Evolutionary conservation across 2,113 vertebrate genomes (phyloP), one percentile per base, ranked within the genome.

Genomic region (Cettia cetti): DNA sequence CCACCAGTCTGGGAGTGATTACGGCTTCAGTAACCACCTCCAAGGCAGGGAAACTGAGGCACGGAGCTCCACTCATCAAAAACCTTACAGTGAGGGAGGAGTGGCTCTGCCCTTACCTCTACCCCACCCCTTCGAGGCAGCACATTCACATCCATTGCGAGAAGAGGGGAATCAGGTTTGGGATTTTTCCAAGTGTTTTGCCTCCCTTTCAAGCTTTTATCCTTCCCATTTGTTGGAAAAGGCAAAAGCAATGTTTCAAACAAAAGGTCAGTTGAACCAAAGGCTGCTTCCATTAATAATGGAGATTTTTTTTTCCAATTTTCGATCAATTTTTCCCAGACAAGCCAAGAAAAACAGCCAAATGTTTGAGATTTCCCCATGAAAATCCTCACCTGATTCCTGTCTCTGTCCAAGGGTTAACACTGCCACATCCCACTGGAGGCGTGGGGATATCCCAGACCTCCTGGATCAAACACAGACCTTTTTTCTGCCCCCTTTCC

Each of bases 41-140:
- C 33, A 9, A 44, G 44, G 57, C 15, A 33, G 56, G 82, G 82
- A 82, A 92, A 94, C 61, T 71, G 90, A 93, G 90, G 90, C 81
- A 89, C 3, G 0, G 56, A 65, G 31, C 20, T 7, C 33, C 16
- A 5, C 15, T 66, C 53, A 26, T 33, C 45, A 33, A 64, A 53
- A 50, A 3, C 13, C 15, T 2, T 0, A 0, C 0, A 8, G 19
- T 1, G 26, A 74, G 8, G 13, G 27, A 44, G 35, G 1, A 5
- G 45, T 1, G 37, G n/a, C 26, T 18, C 20, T 56, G 37, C 13
- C 33, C 10, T 6, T 6, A 6, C 9, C 56, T 50, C 52, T 11
- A 0, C 37, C 37, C 31, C 31, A 23, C 4, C 42, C 13, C 4
- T 9, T 4, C 1, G 2, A 56, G 60, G 23, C 75, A 82, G 64